Evolutionary conservation across 2,888 invertebrate species (phyloP).

Genomic region (Leptinotarsa juncta): DNA sequence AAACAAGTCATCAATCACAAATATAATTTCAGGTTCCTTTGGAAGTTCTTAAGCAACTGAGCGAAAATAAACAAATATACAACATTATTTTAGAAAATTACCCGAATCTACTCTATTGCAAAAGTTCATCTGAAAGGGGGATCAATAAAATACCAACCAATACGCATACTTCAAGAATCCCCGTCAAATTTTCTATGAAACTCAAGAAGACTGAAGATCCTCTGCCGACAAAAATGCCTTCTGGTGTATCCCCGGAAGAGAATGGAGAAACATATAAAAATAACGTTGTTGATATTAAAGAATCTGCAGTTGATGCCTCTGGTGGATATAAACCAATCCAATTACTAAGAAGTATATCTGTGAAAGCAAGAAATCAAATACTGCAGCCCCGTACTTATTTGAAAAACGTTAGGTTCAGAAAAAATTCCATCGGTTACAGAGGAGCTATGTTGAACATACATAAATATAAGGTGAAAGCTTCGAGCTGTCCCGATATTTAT

Average conservation of each 20-base stretch:
- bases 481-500: constrained; percentile 92
- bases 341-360: constrained; percentile 33
- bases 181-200: constrained; percentile 75
- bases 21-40: constrained; percentile 69
- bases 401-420: constrained; percentile 77
- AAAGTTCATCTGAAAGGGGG: constrained; percentile 75
- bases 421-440: constrained; percentile 87
- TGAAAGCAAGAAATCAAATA: constrained; percentile 40
- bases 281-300: constrained; percentile 37
- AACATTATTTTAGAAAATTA: constrained; percentile 79
- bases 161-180: constrained; percentile 64
- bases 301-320: constrained; percentile 8
- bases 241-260: background rate
- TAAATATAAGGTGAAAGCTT: constrained; percentile 84
- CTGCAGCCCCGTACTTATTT: constrained; percentile 74
- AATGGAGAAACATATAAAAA: constrained; percentile 26
- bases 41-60: constrained; percentile 72
- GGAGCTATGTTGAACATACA: constrained; percentile 88
- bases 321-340: constrained; percentile 23
- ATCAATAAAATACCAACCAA: constrained; percentile 63
- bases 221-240: constrained; percentile 62
- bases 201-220: constrained; percentile 60
- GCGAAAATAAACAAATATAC: constrained; percentile 75
- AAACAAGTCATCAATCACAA: no score
- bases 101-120: constrained; percentile 74